These are phyloP conservation scores for Dastarcus helophoroides DNA, from an alignment of 2,888 invertebrate species.

Conservation along the genomic window DNA sequence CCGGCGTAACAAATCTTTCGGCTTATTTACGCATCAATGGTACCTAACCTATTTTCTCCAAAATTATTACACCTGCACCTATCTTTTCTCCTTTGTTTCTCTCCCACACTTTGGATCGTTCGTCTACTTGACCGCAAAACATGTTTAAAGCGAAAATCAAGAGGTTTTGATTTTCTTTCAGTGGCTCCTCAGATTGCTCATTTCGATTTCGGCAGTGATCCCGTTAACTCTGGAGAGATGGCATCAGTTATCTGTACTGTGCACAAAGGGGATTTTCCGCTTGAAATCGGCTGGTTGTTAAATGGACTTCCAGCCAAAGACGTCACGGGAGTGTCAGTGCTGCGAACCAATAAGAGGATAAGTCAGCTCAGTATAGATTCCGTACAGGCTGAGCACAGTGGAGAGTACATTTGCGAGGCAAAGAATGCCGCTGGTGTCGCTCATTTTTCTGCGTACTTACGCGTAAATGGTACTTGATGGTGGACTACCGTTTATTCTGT, in stretches of 20 bases:
- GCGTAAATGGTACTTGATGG: slow-evolving; percentile 40
- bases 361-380: slow-evolving; percentile 43
- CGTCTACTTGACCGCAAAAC: too few relatives aligned
- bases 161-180: too few relatives aligned
- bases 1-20: slow-evolving; percentile 40
- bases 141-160: too few relatives aligned
- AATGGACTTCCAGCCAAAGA: slow-evolving; percentile 32
- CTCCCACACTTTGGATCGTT: too few relatives aligned
- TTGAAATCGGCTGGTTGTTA: slow-evolving; percentile 30
- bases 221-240: slow-evolving; percentile 52
- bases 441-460: slow-evolving; percentile 39
- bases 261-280: slow-evolving; percentile 56
- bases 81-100: too few relatives aligned
- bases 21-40: slow-evolving; percentile 15
- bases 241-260: slow-evolving; percentile 52
- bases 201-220: slow-evolving; percentile 39
- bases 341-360: slow-evolving; percentile 38
- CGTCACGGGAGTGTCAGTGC: slow-evolving; percentile 32
- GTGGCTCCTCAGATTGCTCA: slow-evolving; percentile 33
- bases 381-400: slow-evolving; percentile 40
- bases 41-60: slow-evolving; percentile 54
- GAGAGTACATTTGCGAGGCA: slow-evolving; percentile 43
- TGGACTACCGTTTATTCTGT: slow-evolving; percentile 40
- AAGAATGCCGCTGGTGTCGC: slow-evolving; percentile 42
- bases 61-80: not conserved